Evolutionary conservation across 2,797 vertebrate species (phyloP), one percentile per base, ranked within the genome.

Genomic region (Sebastes trivittatus): DNA sequence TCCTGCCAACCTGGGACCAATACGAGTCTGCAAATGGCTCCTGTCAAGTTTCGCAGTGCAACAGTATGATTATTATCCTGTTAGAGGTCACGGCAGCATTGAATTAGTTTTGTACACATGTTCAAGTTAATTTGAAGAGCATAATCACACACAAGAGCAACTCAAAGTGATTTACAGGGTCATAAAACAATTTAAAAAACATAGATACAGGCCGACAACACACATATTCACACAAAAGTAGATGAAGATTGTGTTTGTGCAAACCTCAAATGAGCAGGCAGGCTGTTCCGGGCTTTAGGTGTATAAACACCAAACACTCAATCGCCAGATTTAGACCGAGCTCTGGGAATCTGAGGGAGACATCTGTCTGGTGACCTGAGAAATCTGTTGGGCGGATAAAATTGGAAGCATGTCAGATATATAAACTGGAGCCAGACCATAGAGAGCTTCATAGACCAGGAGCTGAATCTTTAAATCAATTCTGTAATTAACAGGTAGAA

Each of bases 291-390:
- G 77, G 68, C 72, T 82, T 83, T 11, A 75, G 78, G 60, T 80
- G 85, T 27, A 65, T 56, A 49, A 78, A 85, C 59, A 75, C 52
- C 38, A 70, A 79, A 72, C 27, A 54, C 65, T 84, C 75, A 38
- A 49, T 38, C 30, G 23, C 34, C 73, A 79, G 63, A 74, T 87
- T 84, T 70, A 76, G 67, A 76, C 34, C 4, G 61, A 80, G 84
- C 80, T 73, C 59, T 68, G 84, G 74, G 81, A 86, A 75, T 81
- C 25, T 34, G 80, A 70, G 20, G 74, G 58, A 84, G 74, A 86
- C 89, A 82, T 91, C 87, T 91, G 91, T 89, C 84, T 78, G 18
- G 61, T 87, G 89, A 90, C 77, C 87, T 80, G 67, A 75, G 66
- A 84, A 84, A 91, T 89, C 84, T 91, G 81, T 54, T 63, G 66